Evolutionary conservation across 2,797 vertebrate species (phyloP).

Genomic region (Staurois parvus): DNA sequence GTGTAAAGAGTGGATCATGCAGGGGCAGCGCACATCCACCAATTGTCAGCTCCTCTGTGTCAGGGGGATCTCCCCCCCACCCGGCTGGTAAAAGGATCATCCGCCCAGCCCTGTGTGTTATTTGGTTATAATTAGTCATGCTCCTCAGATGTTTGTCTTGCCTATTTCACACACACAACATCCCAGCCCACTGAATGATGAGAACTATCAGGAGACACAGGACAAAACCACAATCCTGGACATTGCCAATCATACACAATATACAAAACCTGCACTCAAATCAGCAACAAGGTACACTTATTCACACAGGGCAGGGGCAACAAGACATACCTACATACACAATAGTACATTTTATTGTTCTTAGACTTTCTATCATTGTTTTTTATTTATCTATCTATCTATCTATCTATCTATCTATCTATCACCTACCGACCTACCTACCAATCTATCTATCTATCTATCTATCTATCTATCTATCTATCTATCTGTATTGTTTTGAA

Average conservation of each 20-base stretch:
- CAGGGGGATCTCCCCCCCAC: not conserved
- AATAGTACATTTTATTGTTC: no score
- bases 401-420: no score
- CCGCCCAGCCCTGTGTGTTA: slow-evolving; percentile 10
- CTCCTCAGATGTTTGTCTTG: slow-evolving; percentile 43
- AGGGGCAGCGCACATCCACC: not conserved
- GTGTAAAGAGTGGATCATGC: no score
- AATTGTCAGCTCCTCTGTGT: not conserved
- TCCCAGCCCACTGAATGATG: slow-evolving; percentile 13
- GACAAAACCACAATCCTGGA: not conserved
- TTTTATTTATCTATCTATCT: no score
- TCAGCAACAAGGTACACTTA: not conserved
- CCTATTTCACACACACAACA: slow-evolving; percentile 39
- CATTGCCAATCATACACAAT: slow-evolving; percentile 2
- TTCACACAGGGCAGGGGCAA: not conserved
- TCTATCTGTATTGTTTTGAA: slow-evolving; percentile 43
- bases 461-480: slow-evolving; percentile 45
- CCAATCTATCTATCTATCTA: not conserved
- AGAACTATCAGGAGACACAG: slow-evolving; percentile 12
- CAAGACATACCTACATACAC: no score
- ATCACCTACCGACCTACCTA: no score
- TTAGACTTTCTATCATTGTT: no score
- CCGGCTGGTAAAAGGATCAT: slow-evolving; percentile 12
- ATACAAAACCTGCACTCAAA: not conserved
- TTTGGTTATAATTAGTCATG: slow-evolving; percentile 51